Conservation (phyloP, 53 echinoderm and acorn worm genomes). For the Paelopatides confundens region DNA sequence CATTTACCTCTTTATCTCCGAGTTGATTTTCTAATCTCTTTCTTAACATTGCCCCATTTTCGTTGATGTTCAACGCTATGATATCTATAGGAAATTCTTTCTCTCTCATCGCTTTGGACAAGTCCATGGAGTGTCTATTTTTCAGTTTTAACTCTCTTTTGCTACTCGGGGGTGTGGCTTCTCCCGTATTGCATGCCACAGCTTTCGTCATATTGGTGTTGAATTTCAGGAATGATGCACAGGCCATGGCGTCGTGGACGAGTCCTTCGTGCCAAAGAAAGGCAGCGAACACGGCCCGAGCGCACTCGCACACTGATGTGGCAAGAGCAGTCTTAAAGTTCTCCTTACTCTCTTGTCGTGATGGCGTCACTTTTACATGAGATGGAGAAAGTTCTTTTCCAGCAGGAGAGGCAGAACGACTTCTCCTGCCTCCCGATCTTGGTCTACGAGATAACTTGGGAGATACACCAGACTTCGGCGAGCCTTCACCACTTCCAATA, state of each 20-base stretch:
- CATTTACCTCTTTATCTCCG: slow-evolving; percentile 33
- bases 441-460: slow-evolving; percentile 86
- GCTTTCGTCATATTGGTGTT: slow-evolving; percentile 83
- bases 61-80: slow-evolving; percentile 21
- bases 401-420: slow-evolving; percentile 88
- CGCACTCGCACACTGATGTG: slow-evolving; percentile 93
- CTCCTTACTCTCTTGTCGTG: slow-evolving; percentile 81
- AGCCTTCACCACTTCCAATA: slow-evolving; percentile 84
- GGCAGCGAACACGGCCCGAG: slow-evolving; percentile 85
- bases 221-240: slow-evolving; percentile 92
- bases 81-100: slow-evolving; percentile 36
- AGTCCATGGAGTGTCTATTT: slow-evolving; percentile 96
- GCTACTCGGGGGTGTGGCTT: slow-evolving; percentile 44
- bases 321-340: slow-evolving; percentile 83
- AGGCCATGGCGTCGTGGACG: slow-evolving; percentile 96
- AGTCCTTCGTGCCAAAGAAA: slow-evolving; percentile 95
- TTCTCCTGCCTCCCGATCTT: slow-evolving; percentile 76
- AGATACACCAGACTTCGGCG: slow-evolving; percentile 90
- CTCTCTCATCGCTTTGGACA: slow-evolving; percentile 80
- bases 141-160: slow-evolving; percentile 82
- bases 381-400: slow-evolving; percentile 91
- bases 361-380: slow-evolving; percentile 50
- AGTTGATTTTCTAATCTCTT: slow-evolving; percentile 56
- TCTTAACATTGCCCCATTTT: slow-evolving; percentile 50
- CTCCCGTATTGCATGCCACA: slow-evolving; percentile 56